Evolutionary conservation across 2,888 invertebrate species (phyloP), one percentile per base, ranked within the genome.

Genomic region (Agonopterix heracliana): DNA sequence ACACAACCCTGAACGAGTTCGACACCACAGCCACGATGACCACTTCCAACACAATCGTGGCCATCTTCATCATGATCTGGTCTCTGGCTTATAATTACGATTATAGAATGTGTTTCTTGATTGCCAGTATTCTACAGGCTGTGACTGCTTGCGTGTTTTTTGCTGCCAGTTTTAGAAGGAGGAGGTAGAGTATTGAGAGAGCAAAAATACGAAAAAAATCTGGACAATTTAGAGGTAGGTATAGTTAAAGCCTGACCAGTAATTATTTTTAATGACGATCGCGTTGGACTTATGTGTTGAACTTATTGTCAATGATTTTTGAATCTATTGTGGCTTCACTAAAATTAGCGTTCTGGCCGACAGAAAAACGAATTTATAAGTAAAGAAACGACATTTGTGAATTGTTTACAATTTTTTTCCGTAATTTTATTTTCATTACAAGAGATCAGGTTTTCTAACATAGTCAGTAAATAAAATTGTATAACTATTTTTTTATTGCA

Each of bases 1-100:
- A 81, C 55, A 79, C 77, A 45, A 80, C 83, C 0, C 60, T 86
- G 3, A 85, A 85, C 61, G 87, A 89, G 11, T 87, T 88, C 64
- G 83, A 87, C 49, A 78, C 81, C 0, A 87, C 86, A 0, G 88
- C 87, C 3, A 87, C 88, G 1, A 77, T 79, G 61, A 82, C 85
- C 2, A 71, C 81, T 0, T 81, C 87, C 0, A 88, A 87, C 58
- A 67, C 74, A 0, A 56, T 86, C 3, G 84, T 81, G 1, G 88
- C 85, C 2, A 54, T 72, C 2, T 68, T 76, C 47, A 61, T 89
- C 9, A 74, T 86, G 68, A 55, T 71, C 9, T 86, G 86, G 82
- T 70, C 81, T 1, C 53, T 88, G 5, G 56, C 63, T 0, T 73
- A 71, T 45, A 86, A 84, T 52, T 86, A 85, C 52, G 72, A 74